These are phyloP conservation scores for Vireo griseus DNA, from an alignment of 2,797 vertebrate species.

Conservation along the genomic window DNA sequence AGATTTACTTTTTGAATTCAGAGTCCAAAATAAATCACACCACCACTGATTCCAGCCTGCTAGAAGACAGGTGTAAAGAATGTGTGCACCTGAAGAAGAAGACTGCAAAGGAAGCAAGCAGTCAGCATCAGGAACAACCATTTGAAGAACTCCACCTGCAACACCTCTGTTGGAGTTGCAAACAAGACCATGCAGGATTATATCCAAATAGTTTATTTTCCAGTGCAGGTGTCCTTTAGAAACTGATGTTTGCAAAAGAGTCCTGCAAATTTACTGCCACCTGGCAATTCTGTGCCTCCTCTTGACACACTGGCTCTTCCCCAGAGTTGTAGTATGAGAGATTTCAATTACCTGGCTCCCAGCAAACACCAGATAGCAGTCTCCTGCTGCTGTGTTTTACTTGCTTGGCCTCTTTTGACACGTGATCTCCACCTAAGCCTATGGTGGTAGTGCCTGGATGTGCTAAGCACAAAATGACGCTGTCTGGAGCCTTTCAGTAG, in stretches of 20 bases:
- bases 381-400: background rate
- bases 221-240: background rate
- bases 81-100: background rate
- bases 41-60: background rate
- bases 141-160: background rate
- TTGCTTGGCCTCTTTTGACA: background rate
- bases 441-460: background rate
- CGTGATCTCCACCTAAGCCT: background rate
- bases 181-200: background rate
- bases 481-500: background rate
- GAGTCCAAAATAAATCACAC: background rate
- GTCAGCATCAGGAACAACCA: background rate
- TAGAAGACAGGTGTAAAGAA: background rate
- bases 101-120: background rate
- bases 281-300: background rate
- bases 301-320: background rate
- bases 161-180: background rate
- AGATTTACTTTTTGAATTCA: background rate
- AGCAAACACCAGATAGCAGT: conserved; percentile 7
- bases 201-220: background rate
- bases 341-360: background rate
- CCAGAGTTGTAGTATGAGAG: background rate
- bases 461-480: background rate
- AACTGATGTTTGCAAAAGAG: background rate
- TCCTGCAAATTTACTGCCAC: background rate